Percentiles rank a stretch among this genome's conserved stretches.
These are phyloP conservation scores for Lamellibrachia luymesi DNA, from an alignment of 1,140 invertebrate genomes.

Conservation along the genomic window DNA sequence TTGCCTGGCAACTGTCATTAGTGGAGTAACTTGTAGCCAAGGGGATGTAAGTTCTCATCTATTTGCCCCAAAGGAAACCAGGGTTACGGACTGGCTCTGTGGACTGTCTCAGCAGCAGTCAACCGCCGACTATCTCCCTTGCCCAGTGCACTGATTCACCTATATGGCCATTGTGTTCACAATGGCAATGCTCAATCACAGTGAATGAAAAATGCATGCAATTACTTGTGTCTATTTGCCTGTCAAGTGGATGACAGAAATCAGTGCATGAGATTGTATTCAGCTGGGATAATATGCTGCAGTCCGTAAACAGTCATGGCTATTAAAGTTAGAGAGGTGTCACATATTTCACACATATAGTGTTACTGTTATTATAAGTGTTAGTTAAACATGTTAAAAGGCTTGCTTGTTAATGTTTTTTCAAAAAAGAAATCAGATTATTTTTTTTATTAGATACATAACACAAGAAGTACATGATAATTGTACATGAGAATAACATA, in stretches of 20 bases:
- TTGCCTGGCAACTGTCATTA: neutral
- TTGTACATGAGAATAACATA: neutral
- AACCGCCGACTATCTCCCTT: neutral
- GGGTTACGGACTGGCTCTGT: no score
- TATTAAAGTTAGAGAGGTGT: neutral
- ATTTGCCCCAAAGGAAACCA: no score
- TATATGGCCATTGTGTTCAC: neutral
- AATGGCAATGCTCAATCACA: neutral
- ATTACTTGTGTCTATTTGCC: neutral
- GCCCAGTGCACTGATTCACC: neutral
- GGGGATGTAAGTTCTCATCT: no score
- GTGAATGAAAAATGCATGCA: neutral
- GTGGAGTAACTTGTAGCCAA: no score
- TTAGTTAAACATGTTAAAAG: no score
- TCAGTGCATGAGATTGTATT: neutral
- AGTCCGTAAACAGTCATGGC: neutral
- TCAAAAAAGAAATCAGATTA: neutral
- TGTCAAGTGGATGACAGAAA: neutral
- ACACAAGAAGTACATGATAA: neutral
- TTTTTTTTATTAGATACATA: neutral
- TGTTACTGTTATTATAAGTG: no score
- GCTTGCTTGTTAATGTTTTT: neutral
- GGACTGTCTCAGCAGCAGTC: neutral
- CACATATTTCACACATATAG: no score
- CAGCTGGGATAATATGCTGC: neutral